Evolutionary conservation across 2,113 vertebrate genomes (phyloP).

Genomic region (Sialia sialis): DNA sequence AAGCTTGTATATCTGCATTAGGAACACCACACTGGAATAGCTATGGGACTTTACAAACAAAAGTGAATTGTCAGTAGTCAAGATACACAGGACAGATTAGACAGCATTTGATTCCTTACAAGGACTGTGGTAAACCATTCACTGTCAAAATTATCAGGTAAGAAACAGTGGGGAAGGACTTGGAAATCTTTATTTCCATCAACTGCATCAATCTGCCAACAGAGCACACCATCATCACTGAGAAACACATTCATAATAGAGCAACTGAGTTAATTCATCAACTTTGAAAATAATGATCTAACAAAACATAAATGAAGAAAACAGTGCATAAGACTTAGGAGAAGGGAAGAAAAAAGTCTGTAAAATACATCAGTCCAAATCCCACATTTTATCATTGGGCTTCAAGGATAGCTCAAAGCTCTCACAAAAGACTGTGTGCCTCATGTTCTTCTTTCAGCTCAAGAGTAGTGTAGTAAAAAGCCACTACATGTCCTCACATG

Average conservation of each 20-base stretch:
- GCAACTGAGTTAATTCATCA: not conserved
- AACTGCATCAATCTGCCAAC: not conserved
- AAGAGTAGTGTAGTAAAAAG: not conserved
- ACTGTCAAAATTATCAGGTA: not conserved
- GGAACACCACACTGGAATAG: not conserved
- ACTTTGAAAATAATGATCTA: not conserved
- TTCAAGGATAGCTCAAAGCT: not conserved
- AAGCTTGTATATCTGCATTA: not conserved
- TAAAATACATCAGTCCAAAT: not conserved
- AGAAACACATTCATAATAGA: not conserved
- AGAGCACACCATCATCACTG: not conserved
- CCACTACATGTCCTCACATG: not conserved
- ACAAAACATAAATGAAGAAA: not conserved
- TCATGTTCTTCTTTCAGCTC: not conserved
- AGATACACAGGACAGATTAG: not conserved
- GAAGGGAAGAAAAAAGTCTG: not conserved
- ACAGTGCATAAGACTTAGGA: not conserved
- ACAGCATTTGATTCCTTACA: not conserved
- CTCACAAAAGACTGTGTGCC: not conserved
- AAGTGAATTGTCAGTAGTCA: not conserved
- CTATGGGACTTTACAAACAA: not conserved
- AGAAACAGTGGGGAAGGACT: not conserved
- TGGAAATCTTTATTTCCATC: not conserved
- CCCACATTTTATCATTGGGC: not conserved
- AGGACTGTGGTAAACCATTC: not conserved